Base-by-base conservation (phyloP, 1,140 invertebrate genomes). In the Pemphigus obesinymphae region DNA sequence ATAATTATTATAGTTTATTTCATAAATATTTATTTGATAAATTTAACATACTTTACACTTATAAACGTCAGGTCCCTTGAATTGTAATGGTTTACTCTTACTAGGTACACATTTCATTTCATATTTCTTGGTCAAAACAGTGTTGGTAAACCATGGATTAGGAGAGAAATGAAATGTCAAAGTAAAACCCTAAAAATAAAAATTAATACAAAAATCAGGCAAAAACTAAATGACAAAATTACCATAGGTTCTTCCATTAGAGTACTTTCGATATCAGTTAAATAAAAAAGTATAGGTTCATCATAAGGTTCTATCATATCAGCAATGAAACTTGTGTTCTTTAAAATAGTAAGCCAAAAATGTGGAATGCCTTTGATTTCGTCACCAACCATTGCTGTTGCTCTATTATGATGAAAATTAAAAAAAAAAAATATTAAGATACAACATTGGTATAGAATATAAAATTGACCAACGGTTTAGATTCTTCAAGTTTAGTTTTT, bases 291-390 rank as follows among this genome's bases (percentile, higher is more conserved):
- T 85, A 98, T 97, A 0, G 97, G 95, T 86, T 97, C 95, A 89
- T 99, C 98, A 86, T 97, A 92, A 84, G 96, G 93, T 86, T 97
- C 93, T 73, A 97, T 92, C 94, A 97, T 96, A 85, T 98, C 96
- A 80, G 92, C 90, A 48, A 99, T 87, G 86, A 97, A 91, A 40
- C 92, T 92, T n/a, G 97, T 94, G 89, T 97, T 98, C 85, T 95
- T 96, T 87, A 99, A 97, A 86, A 97, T 95, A 10, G 94, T 97
- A 78, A 98, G 89, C 98, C 98, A 99, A 88, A 99, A 99, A 76
- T 96, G 93, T 3, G 97, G 96, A 86, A 99, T 94, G 34, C 98
- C 98, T 87, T 93, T 95, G 1, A 91, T 88, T 86, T 95, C 88
- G 75, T 89, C 87, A 84, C 85, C 83, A 55, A 82, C 88, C 75